Percentiles rank a stretch among this genome's conserved stretches.
These are phyloP conservation scores for Mesitornis unicolor DNA, from an alignment of 2,113 vertebrate species.

Conservation along the genomic window DNA sequence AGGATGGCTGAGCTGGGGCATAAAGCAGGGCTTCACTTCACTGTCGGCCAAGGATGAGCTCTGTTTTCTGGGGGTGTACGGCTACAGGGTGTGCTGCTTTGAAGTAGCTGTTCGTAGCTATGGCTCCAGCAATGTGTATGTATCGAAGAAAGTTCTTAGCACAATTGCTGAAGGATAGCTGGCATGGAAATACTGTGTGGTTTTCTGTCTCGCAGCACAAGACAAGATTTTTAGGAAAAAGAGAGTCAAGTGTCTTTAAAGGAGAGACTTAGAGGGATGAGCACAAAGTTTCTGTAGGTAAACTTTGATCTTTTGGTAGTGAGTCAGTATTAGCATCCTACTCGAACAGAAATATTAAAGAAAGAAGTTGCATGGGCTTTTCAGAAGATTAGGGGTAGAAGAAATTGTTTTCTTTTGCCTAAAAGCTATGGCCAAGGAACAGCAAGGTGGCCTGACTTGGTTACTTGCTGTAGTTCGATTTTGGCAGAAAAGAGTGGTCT, in stretches of 20 bases:
- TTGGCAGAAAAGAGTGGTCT: background rate
- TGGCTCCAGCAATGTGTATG: fast-evolving
- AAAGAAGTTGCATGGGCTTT: background rate
- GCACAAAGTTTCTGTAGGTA: background rate
- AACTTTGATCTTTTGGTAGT: background rate
- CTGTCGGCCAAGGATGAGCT: background rate
- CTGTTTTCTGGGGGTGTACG: background rate
- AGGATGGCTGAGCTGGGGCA: background rate
- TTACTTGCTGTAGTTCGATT: background rate
- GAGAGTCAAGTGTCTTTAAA: background rate
- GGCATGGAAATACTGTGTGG: background rate
- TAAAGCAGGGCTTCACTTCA: background rate
- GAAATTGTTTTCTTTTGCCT: background rate
- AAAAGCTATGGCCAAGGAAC: background rate
- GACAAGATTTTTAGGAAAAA: background rate
- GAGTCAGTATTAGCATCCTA: background rate
- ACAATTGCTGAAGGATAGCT: background rate
- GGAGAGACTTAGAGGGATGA: background rate
- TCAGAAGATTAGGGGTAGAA: background rate
- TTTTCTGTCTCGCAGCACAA: background rate
- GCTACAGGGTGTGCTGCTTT: background rate
- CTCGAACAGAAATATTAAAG: background rate
- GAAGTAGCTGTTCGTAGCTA: background rate
- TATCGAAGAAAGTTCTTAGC: background rate
- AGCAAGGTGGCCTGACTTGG: background rate